Base-by-base conservation (phyloP, 2,888 invertebrate species). In the Rhogogaster chlorosoma region DNA sequence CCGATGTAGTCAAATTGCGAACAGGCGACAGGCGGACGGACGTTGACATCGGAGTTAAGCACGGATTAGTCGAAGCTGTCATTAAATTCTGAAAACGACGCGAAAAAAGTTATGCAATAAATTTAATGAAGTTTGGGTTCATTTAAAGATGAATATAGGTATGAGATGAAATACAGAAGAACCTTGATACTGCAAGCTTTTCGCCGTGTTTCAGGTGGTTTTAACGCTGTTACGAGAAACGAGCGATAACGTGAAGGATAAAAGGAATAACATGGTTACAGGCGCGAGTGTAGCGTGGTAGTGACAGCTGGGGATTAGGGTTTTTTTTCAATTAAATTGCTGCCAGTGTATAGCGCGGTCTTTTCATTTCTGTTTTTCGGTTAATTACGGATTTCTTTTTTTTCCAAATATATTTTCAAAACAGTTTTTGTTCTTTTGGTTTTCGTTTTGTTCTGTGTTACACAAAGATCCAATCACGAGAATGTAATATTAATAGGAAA, bases 301-400 rank as follows among this genome's bases (percentile, higher is more conserved):
- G 38, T 57, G 80, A 80, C 57, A 80, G 78, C 36, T 61, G 36
- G 38, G 78, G 36, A 80, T 57, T 57, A 38, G 29, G 22, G 32
- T 57, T 38, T 80, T 57, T 80, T 80, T 57, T n/a, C 53, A 57
- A 57, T 78, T 38, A 78, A 77, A 77, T 15, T 77, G 42, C 42
- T 42, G 73, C 22, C 42, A 73, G 73, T 38, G 42, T 22, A 45
- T 15, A 42, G 42, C 38, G 38, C 73, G 36, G 22, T 73, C 18
- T 32, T 49, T 77, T 77, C 26, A 29, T 29, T 77, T 18, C 29
- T 15, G 49, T 49, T 77, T 77, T 45, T 22, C 22, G 36, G 15
- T 22, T 26, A 22, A 29, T 70, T 70, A 26, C 10, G 26, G 10
- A 61, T 26, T 61, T 12, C 18, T 61, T 61, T 61, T 26, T 61